These are phyloP conservation scores for Apotomis capreana DNA, from an alignment of 2,888 invertebrate species.

Conservation along the genomic window DNA sequence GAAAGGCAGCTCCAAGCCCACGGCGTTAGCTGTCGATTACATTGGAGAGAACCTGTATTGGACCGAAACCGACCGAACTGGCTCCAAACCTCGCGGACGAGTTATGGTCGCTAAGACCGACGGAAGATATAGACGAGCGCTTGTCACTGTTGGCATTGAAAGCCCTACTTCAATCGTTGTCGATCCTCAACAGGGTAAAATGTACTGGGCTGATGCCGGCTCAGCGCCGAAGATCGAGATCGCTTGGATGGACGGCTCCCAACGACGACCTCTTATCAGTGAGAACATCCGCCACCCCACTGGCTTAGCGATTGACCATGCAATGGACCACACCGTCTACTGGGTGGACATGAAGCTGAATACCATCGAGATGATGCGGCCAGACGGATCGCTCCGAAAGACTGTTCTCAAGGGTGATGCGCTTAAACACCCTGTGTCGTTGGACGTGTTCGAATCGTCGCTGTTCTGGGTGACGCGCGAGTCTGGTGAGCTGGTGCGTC, in stretches of 20 bases:
- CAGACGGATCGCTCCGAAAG: conserved; percentile 90
- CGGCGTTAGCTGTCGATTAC: conserved; percentile 96
- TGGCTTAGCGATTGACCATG: conserved; percentile 94
- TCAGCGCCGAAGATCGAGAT: conserved; percentile 96
- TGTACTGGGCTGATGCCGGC: conserved; percentile 98
- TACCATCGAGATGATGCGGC: conserved; percentile 92
- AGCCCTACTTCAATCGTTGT: conserved; percentile 94
- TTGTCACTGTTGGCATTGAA: conserved; percentile 91
- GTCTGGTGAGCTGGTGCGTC: conserved; percentile 92
- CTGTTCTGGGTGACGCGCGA: conserved; percentile 97
- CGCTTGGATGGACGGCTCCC: conserved; percentile 98
- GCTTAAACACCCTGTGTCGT: conserved; percentile 90
- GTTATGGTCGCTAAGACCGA: conserved; percentile 95
- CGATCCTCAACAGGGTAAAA: conserved; percentile 92
- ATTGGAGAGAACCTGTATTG: conserved; percentile 96
- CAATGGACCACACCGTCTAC: conserved; percentile 94
- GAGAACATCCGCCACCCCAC: conserved; percentile 93
- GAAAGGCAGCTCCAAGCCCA: conserved; percentile 92
- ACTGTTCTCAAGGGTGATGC: conserved; percentile 88
- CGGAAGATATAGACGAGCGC: conserved; percentile 92
- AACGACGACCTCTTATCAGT: conserved; percentile 90
- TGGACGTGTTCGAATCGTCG: conserved; percentile 97
- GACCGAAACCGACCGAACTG: conserved; percentile 92
- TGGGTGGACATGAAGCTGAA: conserved; percentile 98
- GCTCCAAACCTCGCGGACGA: conserved; percentile 88